Evolutionary conservation across 1,140 invertebrate species (phyloP).

Genomic region (Drosophila miranda): DNA sequence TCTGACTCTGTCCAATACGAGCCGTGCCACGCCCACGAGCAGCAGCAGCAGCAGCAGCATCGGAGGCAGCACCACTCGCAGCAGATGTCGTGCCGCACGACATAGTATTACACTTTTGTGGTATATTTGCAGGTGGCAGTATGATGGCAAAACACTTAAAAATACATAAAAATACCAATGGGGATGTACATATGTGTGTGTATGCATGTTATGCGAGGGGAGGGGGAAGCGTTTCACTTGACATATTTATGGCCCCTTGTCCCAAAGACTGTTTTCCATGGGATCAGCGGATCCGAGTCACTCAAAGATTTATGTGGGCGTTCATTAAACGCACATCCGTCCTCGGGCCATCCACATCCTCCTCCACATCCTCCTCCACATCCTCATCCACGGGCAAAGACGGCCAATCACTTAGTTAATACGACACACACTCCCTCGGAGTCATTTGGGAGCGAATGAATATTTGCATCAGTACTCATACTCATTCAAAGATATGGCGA

Average conservation of each 20-base stretch:
- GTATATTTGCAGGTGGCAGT: conserved; percentile 55
- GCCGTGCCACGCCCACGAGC: conserved; percentile 57
- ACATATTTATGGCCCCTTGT: conserved; percentile 55
- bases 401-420: conserved; percentile 51
- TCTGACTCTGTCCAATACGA: conserved; percentile 55
- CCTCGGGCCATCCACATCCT: neutral
- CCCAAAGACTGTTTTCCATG: conserved; percentile 52
- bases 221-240: conserved; percentile 2
- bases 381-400: neutral
- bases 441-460: conserved; percentile 1
- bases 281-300: conserved; percentile 58
- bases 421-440: conserved; percentile 1
- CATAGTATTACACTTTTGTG: neutral
- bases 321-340: conserved; percentile 59
- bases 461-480: conserved; percentile 46
- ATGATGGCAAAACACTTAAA: conserved; percentile 65
- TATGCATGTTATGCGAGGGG: neutral
- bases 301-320: conserved; percentile 66
- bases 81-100: conserved; percentile 46
- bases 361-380: too few species aligned
- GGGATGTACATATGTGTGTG: conserved; percentile 1
- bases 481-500: conserved; percentile 19
- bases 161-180: conserved; percentile 79
- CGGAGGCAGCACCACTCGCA: neutral
- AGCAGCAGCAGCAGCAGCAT: conserved; percentile 2